Evolutionary conservation across 1,140 invertebrate genomes (phyloP).

Genomic region (Rhagoletis zephyria): DNA sequence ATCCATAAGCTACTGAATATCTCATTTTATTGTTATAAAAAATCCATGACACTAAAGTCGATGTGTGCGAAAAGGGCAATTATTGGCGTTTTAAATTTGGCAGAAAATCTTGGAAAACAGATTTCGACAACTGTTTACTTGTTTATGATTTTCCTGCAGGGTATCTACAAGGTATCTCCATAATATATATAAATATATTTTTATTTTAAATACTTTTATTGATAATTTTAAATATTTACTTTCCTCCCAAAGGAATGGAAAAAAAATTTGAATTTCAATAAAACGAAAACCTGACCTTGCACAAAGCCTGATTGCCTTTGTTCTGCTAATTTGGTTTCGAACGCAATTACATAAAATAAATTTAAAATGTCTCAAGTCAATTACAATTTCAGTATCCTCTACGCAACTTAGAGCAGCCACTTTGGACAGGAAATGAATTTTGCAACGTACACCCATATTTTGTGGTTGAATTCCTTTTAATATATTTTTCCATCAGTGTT

Average conservation of each 20-base stretch:
- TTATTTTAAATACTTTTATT: too few species aligned
- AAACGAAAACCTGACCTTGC: neutral
- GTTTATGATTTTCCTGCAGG: too few species aligned
- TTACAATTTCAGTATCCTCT: constrained; percentile 7
- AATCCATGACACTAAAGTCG: too few species aligned
- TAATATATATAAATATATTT: too few species aligned
- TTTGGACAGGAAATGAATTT: constrained; percentile 12
- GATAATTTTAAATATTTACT: too few species aligned
- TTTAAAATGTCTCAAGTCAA: constrained; percentile 38
- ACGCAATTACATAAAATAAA: constrained; percentile 4
- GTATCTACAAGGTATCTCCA: too few species aligned
- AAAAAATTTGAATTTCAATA: neutral
- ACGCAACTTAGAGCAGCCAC: constrained; percentile 1
- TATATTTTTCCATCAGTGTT: neutral
- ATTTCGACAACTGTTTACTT: too few species aligned
- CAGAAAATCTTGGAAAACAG: too few species aligned
- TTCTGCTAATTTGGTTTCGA: neutral
- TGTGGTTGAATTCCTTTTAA: neutral
- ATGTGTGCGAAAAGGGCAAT: too few species aligned
- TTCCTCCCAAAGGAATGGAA: neutral
- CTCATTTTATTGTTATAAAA: too few species aligned
- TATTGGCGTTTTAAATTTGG: too few species aligned
- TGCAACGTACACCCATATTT: neutral
- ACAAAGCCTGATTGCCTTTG: constrained; percentile 16
- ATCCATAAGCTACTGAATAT: too few species aligned